Percentiles rank a stretch among this genome's conserved stretches.
Conservation (phyloP, 2,888 invertebrate genomes). For the Sinopyrophorus schimmeli region DNA sequence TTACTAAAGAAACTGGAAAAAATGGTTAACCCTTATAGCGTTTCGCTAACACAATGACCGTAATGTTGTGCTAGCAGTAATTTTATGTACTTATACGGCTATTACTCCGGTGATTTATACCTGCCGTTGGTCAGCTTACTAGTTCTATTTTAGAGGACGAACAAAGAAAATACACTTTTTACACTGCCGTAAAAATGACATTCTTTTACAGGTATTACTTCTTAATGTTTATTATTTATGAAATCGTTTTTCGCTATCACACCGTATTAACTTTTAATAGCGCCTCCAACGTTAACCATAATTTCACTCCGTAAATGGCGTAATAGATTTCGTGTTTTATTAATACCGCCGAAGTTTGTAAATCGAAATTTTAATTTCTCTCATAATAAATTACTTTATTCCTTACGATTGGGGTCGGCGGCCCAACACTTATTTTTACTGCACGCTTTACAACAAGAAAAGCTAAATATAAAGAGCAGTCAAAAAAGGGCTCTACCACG, state of each 20-base stretch:
- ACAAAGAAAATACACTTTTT: slow-evolving; percentile 31
- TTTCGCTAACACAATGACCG: slow-evolving; percentile 36
- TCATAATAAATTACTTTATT: too few relatives aligned
- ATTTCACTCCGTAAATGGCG: too few relatives aligned
- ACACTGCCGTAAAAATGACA: slow-evolving; percentile 29
- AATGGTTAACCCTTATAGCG: slow-evolving; percentile 33
- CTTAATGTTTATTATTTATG: slow-evolving; percentile 28
- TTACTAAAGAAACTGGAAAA: slow-evolving; percentile 31
- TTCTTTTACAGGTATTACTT: slow-evolving; percentile 26
- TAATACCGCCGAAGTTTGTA: too few relatives aligned
- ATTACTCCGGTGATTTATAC: slow-evolving; percentile 40
- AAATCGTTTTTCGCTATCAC: slow-evolving; percentile 22
- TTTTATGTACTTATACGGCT: slow-evolving; percentile 42
- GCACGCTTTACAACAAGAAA: too few relatives aligned
- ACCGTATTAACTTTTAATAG: slow-evolving; percentile 10
- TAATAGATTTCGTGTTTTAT: too few relatives aligned
- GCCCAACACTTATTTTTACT: too few relatives aligned
- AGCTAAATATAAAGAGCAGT: too few relatives aligned
- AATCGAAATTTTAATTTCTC: too few relatives aligned
- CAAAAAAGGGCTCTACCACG: too few relatives aligned
- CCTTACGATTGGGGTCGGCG: too few relatives aligned
- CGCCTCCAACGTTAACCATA: background rate
- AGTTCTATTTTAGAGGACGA: slow-evolving; percentile 26
- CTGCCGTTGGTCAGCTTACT: slow-evolving; percentile 33
- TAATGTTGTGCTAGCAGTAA: slow-evolving; percentile 38